Evolutionary conservation across 1,140 invertebrate species (phyloP).

Genomic region (Chionoecetes opilio): DNA sequence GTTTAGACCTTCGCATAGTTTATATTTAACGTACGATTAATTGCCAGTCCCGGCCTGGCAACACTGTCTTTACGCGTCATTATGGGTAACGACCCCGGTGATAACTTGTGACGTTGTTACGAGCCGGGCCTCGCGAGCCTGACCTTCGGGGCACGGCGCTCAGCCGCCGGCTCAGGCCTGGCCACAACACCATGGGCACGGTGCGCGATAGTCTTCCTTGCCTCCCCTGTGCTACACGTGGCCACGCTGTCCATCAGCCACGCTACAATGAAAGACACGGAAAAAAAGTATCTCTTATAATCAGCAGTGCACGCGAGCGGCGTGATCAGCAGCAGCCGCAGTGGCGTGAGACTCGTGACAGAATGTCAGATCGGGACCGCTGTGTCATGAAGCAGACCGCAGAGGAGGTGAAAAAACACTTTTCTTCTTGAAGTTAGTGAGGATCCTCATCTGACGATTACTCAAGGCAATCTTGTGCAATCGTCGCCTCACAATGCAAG

Average conservation of each 20-base stretch:
- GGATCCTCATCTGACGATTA: neutral
- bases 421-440: neutral
- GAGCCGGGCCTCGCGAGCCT: neutral
- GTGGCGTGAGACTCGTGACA: constrained; percentile 31
- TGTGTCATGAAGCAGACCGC: neutral
- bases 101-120: constrained; percentile 69
- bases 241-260: too few relatives aligned
- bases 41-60: constrained; percentile 68
- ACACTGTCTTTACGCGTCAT: constrained; percentile 77
- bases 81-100: constrained; percentile 75
- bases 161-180: constrained; percentile 27
- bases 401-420: neutral
- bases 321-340: neutral
- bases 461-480: neutral
- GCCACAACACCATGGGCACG: neutral
- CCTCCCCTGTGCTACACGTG: neutral
- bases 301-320: neutral
- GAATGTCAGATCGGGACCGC: constrained; percentile 29
- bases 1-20: constrained; percentile 71
- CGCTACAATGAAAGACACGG: neutral
- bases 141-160: neutral
- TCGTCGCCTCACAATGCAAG: neutral
- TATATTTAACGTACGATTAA: constrained; percentile 79
- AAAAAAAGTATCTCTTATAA: neutral
- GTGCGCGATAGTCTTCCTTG: neutral